Conservation (phyloP, 2,797 vertebrate species). For the Benthosema pterotum region DNA sequence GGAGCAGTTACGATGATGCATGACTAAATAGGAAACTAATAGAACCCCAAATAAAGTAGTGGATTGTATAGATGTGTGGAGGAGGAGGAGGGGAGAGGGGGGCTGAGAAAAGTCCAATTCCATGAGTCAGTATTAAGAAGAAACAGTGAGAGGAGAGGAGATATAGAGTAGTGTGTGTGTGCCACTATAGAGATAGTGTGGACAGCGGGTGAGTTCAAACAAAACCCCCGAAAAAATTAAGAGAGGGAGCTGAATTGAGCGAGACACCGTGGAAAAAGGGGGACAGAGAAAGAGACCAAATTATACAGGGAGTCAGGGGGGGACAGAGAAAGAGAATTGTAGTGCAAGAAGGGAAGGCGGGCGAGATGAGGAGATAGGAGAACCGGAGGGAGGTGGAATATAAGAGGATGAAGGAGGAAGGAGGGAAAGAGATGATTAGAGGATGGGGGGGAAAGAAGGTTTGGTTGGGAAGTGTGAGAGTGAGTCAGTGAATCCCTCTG, state of each 20-base stretch:
- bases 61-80: constrained; percentile 17
- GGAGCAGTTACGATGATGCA: too few species aligned
- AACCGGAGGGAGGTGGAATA: constrained; percentile 25
- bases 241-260: constrained; percentile 9
- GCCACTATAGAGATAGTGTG: constrained; percentile 28
- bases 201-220: constrained; percentile 34
- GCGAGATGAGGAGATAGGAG: constrained; percentile 44
- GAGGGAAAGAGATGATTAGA: background rate
- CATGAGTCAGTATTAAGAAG: constrained; percentile 1
- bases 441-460: background rate
- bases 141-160: background rate
- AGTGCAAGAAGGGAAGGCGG: constrained; percentile 42
- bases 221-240: constrained; percentile 63
- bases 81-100: background rate
- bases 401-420: constrained; percentile 12
- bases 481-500: background rate
- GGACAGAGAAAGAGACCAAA: constrained; percentile 49
- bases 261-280: constrained; percentile 28
- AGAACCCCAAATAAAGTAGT: too few species aligned
- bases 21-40: too few species aligned
- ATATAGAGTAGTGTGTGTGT: background rate
- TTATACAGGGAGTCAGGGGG: constrained; percentile 40
- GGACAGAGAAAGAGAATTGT: constrained; percentile 51
- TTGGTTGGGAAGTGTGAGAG: background rate
- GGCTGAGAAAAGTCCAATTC: background rate